Conservation (phyloP, 1,140 invertebrate species). For the Dermatophagoides farinae region DNA sequence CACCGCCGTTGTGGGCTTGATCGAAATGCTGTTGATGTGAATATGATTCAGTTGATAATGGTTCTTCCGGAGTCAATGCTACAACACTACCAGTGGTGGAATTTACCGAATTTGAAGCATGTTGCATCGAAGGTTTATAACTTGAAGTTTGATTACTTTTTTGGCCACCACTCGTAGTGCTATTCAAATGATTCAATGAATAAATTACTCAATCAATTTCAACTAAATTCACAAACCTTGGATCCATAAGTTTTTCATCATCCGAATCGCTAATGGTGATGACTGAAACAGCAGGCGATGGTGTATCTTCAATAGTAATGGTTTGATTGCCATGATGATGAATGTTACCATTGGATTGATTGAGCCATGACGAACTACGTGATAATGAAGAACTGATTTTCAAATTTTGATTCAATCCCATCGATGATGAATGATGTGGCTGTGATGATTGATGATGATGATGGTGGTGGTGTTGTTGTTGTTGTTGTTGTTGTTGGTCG, state of each 20-base stretch:
- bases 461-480: constrained; percentile 27
- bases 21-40: background rate
- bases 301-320: constrained; percentile 72
- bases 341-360: background rate
- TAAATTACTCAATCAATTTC: background rate
- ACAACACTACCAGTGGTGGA: constrained; percentile 25
- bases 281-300: constrained; percentile 58
- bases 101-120: constrained; percentile 8
- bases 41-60: constrained; percentile 4
- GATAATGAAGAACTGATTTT: background rate
- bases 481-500: constrained; percentile 8
- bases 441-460: constrained; percentile 9
- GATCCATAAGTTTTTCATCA: constrained; percentile 40
- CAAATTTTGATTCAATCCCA: no score
- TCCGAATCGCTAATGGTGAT: constrained; percentile 92
- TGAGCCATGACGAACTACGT: background rate
- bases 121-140: constrained; percentile 9
- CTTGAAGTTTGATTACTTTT: constrained; percentile 9
- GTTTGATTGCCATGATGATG: constrained; percentile 34
- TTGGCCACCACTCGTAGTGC: background rate
- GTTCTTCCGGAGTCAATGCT: constrained; percentile 25
- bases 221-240: background rate
- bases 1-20: background rate
- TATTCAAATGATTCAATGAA: no score
- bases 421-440: background rate